phyloP scores from a whole-genome alignment of 1,140 invertebrate genomes.

The Gonioctena quinquepunctata region DNA sequence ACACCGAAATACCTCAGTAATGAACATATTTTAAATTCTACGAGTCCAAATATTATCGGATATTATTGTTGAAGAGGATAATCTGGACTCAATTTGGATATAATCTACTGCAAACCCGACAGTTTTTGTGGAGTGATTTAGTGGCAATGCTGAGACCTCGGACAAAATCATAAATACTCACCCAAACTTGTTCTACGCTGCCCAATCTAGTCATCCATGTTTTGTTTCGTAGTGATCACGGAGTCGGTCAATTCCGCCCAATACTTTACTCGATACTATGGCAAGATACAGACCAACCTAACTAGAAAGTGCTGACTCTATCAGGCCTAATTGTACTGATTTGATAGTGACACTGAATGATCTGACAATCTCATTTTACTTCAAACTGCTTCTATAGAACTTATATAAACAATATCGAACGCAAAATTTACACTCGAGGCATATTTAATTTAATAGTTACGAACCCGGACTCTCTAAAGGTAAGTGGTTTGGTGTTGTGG shows the following conservation, averaged over 20 bases:
- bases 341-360: too few species aligned
- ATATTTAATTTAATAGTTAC: too few species aligned
- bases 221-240: slow-evolving; percentile 1
- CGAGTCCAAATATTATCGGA: slow-evolving; percentile 13
- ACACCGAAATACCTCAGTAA: not conserved
- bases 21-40: slow-evolving; percentile 9
- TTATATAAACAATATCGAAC: too few species aligned
- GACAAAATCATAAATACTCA: slow-evolving; percentile 40
- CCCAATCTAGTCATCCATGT: slow-evolving; percentile 38
- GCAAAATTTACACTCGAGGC: too few species aligned
- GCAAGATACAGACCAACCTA: too few species aligned
- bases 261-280: not conserved
- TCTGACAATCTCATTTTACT: too few species aligned
- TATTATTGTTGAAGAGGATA: slow-evolving; percentile 23
- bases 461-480: too few species aligned
- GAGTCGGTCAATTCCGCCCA: slow-evolving; percentile 4
- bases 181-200: slow-evolving; percentile 41
- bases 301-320: too few species aligned
- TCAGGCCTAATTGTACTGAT: too few species aligned
- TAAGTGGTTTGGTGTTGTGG: too few species aligned
- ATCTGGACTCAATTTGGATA: slow-evolving; percentile 32
- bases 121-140: slow-evolving; percentile 33
- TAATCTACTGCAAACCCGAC: slow-evolving; percentile 24
- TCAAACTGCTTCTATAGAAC: too few species aligned
- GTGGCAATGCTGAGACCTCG: slow-evolving; percentile 19